Percentiles rank a stretch among this genome's conserved stretches.
phyloP scores from a whole-genome alignment of 2,113 vertebrate genomes.

The Cepphus grylle region DNA sequence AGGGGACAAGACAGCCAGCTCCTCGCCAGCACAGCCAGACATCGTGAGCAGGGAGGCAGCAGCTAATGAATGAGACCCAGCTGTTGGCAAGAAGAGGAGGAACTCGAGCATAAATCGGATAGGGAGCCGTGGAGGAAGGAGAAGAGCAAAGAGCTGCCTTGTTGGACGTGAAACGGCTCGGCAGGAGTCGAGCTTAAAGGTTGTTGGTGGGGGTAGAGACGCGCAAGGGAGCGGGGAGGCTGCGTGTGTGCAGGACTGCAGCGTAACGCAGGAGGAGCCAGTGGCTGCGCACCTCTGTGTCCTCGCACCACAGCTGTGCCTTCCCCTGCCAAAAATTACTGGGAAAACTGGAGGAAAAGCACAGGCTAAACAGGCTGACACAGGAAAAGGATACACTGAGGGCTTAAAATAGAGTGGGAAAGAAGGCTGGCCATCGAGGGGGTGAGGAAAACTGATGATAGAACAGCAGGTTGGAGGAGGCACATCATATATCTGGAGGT shows the following conservation, averaged over 20 bases:
- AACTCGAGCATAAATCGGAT: not conserved
- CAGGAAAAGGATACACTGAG: not conserved
- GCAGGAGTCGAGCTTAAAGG: not conserved
- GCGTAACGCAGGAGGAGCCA: not conserved
- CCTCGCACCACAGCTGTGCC: not conserved
- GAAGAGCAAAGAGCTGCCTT: not conserved
- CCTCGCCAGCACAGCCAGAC: not conserved
- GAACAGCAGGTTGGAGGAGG: not conserved
- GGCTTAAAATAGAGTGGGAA: not conserved
- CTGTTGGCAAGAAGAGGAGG: constrained; percentile 15
- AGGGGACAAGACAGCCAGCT: not conserved
- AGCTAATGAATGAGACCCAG: constrained; percentile 17
- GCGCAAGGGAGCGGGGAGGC: not conserved
- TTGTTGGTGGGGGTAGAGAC: not conserved
- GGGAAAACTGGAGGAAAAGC: not conserved
- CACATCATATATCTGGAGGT: not conserved
- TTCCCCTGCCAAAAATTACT: not conserved
- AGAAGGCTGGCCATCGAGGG: not conserved
- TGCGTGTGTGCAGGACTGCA: not conserved
- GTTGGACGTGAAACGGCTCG: not conserved
- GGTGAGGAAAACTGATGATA: not conserved
- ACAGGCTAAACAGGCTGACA: not conserved
- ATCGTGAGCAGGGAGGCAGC: not conserved
- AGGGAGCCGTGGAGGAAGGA: not conserved
- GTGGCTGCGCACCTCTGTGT: not conserved